A percentile compares a stretch with the other conserved stretches of the same genome.
Conservation (phyloP, 2,888 invertebrate genomes). For the Amphipyra tragopoginis region DNA sequence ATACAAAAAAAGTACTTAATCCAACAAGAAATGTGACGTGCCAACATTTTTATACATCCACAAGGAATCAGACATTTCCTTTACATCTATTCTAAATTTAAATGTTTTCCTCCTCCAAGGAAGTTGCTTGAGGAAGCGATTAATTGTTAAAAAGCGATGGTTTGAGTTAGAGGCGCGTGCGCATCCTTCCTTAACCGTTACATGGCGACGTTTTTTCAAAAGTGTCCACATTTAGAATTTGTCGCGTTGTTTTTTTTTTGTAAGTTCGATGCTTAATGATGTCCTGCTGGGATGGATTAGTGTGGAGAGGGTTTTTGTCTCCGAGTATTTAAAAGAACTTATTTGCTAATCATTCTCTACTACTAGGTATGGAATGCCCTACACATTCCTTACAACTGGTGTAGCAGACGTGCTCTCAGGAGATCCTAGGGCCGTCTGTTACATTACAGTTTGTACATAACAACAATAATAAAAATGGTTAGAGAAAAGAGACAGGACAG, state of each 20-base stretch:
- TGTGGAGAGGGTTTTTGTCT: constrained; percentile 57
- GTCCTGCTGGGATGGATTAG: constrained; percentile 68
- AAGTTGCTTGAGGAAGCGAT: constrained; percentile 76
- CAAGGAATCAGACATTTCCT: constrained; percentile 66
- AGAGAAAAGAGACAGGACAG: no score
- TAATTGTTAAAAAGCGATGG: constrained; percentile 78
- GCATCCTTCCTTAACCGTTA: constrained; percentile 66
- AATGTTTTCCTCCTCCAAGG: constrained; percentile 57
- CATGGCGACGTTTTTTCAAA: constrained; percentile 67
- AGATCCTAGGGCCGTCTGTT: no score
- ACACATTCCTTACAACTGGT: no score
- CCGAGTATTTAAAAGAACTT: neutral
- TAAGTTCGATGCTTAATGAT: constrained; percentile 78
- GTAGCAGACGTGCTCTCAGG: no score
- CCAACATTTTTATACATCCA: constrained; percentile 60
- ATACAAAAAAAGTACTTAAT: constrained; percentile 1
- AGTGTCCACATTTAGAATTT: constrained; percentile 67
- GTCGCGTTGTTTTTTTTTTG: constrained; percentile 62
- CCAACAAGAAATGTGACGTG: constrained; percentile 35
- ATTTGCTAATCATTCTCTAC: neutral
- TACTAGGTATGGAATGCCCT: no score
- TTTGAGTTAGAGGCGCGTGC: constrained; percentile 73
- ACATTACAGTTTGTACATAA: no score
- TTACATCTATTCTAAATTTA: constrained; percentile 63
- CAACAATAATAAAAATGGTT: no score